Percentiles rank a stretch among this genome's conserved stretches.
phyloP scores from a whole-genome alignment of 2,113 vertebrate genomes.

The Etheostoma cragini region DNA sequence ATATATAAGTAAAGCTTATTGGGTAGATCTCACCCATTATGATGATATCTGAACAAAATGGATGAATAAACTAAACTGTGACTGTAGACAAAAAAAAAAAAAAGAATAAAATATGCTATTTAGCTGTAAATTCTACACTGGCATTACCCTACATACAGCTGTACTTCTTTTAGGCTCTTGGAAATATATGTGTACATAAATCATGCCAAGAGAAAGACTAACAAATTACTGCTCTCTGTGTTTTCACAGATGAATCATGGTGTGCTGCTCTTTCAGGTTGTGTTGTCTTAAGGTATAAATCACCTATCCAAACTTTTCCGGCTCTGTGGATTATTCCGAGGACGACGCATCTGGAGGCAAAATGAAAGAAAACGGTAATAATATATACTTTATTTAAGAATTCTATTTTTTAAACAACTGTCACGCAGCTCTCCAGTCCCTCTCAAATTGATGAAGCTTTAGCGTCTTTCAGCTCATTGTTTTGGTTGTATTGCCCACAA shows the following conservation, averaged over 20 bases:
- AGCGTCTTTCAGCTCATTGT: background rate
- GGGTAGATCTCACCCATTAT: background rate
- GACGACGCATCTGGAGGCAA: slow-evolving; percentile 5
- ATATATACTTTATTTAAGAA: slow-evolving; percentile 1
- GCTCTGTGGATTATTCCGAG: slow-evolving; percentile 8
- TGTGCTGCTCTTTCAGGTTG: slow-evolving; percentile 29
- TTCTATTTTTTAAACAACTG: too few relatives aligned
- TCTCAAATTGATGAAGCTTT: background rate
- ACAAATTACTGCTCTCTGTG: slow-evolving; percentile 27
- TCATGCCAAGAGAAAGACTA: slow-evolving; percentile 6
- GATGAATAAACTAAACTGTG: background rate
- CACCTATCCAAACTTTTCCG: background rate
- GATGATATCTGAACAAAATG: background rate
- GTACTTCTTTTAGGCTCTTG: background rate
- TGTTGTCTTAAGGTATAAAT: slow-evolving; percentile 46
- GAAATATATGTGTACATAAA: slow-evolving; percentile 26
- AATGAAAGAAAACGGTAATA: background rate
- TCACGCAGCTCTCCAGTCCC: background rate
- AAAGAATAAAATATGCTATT: background rate
- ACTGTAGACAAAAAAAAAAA: background rate
- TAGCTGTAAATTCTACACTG: background rate
- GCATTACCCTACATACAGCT: background rate
- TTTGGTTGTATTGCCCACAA: background rate
- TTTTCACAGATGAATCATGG: slow-evolving; percentile 52
- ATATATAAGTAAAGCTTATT: background rate